Conservation (phyloP, 2,888 invertebrate species). For the Netelia virgata region DNA sequence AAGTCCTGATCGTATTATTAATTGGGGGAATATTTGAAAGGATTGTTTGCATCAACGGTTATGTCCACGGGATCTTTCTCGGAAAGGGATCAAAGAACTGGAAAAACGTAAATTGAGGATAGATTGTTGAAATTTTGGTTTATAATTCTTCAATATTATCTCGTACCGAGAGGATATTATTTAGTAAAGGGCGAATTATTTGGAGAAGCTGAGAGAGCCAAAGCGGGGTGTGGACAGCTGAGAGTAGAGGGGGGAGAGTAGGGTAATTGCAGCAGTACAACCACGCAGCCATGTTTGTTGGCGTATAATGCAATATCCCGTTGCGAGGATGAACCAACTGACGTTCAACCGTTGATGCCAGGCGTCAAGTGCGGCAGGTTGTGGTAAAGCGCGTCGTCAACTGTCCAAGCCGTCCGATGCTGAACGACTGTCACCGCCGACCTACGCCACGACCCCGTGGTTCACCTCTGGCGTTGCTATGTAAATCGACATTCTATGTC, state of each 20-base stretch:
- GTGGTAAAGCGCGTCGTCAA: conserved; percentile 69
- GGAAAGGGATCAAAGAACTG: no score
- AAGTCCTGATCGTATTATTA: no score
- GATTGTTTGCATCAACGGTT: no score
- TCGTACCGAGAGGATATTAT: no score
- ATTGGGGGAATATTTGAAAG: no score
- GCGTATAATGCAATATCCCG: conserved; percentile 43
- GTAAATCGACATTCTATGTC: conserved; percentile 61
- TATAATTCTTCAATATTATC: no score
- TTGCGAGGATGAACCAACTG: conserved; percentile 21
- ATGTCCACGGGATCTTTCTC: no score
- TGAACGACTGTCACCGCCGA: conserved; percentile 38
- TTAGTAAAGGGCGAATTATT: background rate
- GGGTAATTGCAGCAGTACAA: conserved; percentile 37
- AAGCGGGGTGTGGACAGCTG: background rate
- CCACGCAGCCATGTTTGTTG: conserved; percentile 47
- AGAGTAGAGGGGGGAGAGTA: background rate
- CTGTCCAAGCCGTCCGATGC: conserved; percentile 62
- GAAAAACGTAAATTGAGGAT: no score
- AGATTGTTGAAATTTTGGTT: no score
- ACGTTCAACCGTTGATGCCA: conserved; percentile 66
- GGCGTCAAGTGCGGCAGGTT: conserved; percentile 68
- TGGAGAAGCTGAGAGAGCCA: background rate
- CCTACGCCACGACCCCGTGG: conserved; percentile 38
- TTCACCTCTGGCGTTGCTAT: conserved; percentile 27